Conservation (phyloP, 1,140 invertebrate genomes). For the Ceratitis capitata region DNA sequence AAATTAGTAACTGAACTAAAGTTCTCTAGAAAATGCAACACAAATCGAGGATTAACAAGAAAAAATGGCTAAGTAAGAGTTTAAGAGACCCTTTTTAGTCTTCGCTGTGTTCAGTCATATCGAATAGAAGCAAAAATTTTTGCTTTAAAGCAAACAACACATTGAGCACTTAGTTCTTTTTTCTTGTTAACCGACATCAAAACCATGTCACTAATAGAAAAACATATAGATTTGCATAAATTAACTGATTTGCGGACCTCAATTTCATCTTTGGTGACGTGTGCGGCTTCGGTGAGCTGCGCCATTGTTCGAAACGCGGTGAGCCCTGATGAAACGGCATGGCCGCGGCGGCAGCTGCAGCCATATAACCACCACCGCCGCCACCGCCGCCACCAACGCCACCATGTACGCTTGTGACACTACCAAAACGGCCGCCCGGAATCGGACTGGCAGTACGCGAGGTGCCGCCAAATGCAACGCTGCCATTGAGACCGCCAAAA, state of each 20-base stretch:
- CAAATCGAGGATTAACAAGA: too few relatives aligned
- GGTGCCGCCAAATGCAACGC: constrained; percentile 41
- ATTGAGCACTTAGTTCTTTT: too few relatives aligned
- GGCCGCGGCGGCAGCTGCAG: constrained; percentile 34
- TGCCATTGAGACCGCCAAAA: constrained; percentile 47
- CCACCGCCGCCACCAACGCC: constrained; percentile 40
- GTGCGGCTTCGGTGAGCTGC: constrained; percentile 73
- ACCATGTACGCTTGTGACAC: constrained; percentile 63
- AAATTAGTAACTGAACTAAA: too few relatives aligned
- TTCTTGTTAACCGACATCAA: too few relatives aligned
- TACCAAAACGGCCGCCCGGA: constrained; percentile 69
- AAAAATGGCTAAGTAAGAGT: too few relatives aligned
- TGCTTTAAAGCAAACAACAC: too few relatives aligned
- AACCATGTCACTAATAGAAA: too few relatives aligned
- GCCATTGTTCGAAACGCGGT: constrained; percentile 66
- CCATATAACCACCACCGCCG: constrained; percentile 13
- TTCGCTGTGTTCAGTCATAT: too few relatives aligned
- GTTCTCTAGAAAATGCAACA: too few relatives aligned
- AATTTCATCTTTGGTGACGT: constrained; percentile 92
- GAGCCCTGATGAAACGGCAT: constrained; percentile 67
- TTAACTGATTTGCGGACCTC: constrained; percentile 69
- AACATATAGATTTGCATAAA: neutral
- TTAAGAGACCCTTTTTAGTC: too few relatives aligned
- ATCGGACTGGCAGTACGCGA: constrained; percentile 68
- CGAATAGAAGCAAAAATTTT: too few relatives aligned